Percentiles rank a stretch among this genome's conserved stretches.
These are phyloP conservation scores for Zelostemma sp. DNA, from an alignment of 1,140 invertebrate species.

Conservation along the genomic window DNA sequence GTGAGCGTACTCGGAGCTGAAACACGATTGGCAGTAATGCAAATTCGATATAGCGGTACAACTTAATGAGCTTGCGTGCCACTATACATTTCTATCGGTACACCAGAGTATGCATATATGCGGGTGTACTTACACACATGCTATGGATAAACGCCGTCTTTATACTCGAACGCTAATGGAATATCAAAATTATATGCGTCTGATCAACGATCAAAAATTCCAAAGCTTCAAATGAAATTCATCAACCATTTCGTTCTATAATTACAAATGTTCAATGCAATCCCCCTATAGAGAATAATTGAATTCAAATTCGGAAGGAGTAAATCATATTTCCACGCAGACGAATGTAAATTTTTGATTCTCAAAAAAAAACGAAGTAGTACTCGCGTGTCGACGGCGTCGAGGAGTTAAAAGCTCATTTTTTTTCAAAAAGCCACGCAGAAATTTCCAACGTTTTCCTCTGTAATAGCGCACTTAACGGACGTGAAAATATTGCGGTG, in stretches of 20 bases:
- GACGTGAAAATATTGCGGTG: conserved; percentile 55
- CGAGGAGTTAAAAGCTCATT: conserved; percentile 40
- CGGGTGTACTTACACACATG: conserved; percentile 10
- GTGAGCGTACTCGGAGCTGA: conserved; percentile 34
- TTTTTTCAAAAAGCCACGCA: conserved; percentile 33
- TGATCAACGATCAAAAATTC: too few species aligned
- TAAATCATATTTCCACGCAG: too few species aligned
- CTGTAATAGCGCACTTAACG: conserved; percentile 49
- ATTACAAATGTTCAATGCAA: too few species aligned
- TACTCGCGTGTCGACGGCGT: conserved; percentile 12
- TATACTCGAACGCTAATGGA: conserved; percentile 36
- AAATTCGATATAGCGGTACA: conserved; percentile 41
- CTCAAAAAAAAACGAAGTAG: conserved; percentile 20
- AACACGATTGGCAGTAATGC: conserved; percentile 43
- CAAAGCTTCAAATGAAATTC: too few species aligned
- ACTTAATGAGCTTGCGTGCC: conserved; percentile 48
- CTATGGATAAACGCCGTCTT: conserved; percentile 33
- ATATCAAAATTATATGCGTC: conserved; percentile 31
- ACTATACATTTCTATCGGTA: conserved; percentile 39
- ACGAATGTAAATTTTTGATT: too few species aligned
- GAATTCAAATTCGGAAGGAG: too few species aligned
- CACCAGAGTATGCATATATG: conserved; percentile 10
- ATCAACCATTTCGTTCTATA: too few species aligned
- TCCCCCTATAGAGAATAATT: too few species aligned
- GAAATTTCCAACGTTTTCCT: conserved; percentile 38